These are phyloP conservation scores for Holocentrus rufus DNA, from an alignment of 2,797 vertebrate species.

Conservation along the genomic window DNA sequence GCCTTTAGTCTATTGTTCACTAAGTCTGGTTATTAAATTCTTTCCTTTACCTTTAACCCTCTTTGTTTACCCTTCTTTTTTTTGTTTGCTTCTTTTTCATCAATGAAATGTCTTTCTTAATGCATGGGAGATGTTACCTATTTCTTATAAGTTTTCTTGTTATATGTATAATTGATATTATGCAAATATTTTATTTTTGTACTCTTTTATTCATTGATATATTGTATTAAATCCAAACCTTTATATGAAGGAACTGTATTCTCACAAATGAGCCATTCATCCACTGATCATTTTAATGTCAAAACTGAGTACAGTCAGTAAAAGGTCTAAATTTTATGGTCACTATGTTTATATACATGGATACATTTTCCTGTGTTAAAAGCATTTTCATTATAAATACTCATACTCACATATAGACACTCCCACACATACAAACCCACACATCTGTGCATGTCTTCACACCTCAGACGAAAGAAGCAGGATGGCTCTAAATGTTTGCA, in stretches of 20 bases:
- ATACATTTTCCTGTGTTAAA: slow-evolving; percentile 29
- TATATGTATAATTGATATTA: slow-evolving; percentile 71
- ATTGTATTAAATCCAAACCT: slow-evolving; percentile 62
- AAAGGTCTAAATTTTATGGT: slow-evolving; percentile 23
- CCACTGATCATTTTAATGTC: slow-evolving; percentile 38
- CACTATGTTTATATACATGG: slow-evolving; percentile 27
- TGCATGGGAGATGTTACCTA: slow-evolving; percentile 45
- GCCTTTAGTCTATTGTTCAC: slow-evolving; percentile 9
- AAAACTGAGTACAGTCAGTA: slow-evolving; percentile 46
- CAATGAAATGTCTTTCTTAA: slow-evolving; percentile 58
- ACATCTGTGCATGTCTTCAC: not conserved
- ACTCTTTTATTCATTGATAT: slow-evolving; percentile 74
- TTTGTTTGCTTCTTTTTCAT: slow-evolving; percentile 36
- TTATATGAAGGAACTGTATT: slow-evolving; percentile 72
- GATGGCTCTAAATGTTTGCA: not conserved
- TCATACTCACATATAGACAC: slow-evolving; percentile 36
- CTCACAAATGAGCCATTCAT: slow-evolving; percentile 58
- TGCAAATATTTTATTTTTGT: slow-evolving; percentile 83
- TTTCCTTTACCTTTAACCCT: slow-evolving; percentile 32
- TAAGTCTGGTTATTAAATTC: slow-evolving; percentile 56
- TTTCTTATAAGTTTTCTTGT: slow-evolving; percentile 39
- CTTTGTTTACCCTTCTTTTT: slow-evolving; percentile 37
- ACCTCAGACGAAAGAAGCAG: not conserved
- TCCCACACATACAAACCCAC: slow-evolving; percentile 27
- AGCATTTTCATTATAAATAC: slow-evolving; percentile 23